phyloP scores from a whole-genome alignment of 1,140 invertebrate genomes.

The Cotesia vestalis region DNA sequence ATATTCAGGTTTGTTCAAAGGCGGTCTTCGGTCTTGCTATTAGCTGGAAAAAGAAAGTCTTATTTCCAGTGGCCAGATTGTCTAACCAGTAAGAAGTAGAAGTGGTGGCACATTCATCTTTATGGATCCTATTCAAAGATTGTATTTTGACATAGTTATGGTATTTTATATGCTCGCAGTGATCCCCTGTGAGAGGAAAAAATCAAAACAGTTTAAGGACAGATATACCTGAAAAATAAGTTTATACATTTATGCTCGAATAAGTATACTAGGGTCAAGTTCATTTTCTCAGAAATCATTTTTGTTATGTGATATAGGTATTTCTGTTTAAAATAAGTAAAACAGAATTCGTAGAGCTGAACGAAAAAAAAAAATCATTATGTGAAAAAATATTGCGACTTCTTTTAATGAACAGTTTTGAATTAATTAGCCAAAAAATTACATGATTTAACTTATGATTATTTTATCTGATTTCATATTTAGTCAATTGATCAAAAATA shows the following conservation, averaged over 20 bases:
- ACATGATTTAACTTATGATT: too few relatives aligned
- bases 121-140: conserved; percentile 3
- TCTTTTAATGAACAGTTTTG: too few relatives aligned
- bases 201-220: conserved; percentile 6
- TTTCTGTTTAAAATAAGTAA: too few relatives aligned
- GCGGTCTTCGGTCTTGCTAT: neutral
- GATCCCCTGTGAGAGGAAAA: neutral
- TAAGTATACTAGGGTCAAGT: neutral
- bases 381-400: too few relatives aligned
- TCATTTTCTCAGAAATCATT: conserved; percentile 4
- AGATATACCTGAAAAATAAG: neutral
- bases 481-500: too few relatives aligned
- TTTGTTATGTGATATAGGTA: conserved; percentile 4
- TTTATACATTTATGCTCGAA: conserved; percentile 11
- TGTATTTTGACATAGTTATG: neutral
- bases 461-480: too few relatives aligned
- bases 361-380: too few relatives aligned
- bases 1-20: conserved; percentile 34
- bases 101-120: conserved; percentile 45
- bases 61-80: conserved; percentile 5
- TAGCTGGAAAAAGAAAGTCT: conserved; percentile 18
- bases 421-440: too few relatives aligned
- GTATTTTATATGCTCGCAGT: conserved; percentile 6
- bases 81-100: too few relatives aligned
- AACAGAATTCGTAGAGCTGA: too few relatives aligned